These are phyloP conservation scores for Holotrichia oblita DNA, from an alignment of 1,140 invertebrate genomes.

Conservation along the genomic window DNA sequence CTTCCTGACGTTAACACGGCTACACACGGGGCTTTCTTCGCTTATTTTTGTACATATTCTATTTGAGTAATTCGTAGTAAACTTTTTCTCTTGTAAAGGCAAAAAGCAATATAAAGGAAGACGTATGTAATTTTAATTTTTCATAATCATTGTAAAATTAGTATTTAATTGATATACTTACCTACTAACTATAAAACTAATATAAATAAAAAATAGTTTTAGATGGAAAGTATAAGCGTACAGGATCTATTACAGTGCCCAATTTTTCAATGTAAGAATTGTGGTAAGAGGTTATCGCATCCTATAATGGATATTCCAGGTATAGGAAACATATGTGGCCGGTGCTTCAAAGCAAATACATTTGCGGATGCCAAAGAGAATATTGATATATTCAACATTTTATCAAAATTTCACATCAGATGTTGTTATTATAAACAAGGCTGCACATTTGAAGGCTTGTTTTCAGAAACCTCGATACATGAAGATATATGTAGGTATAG, in stretches of 20 bases:
- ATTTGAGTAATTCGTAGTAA: too few relatives aligned
- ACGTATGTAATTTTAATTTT: background rate
- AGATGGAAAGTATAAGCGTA: slow-evolving; percentile 35
- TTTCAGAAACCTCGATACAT: background rate
- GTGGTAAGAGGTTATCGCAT: slow-evolving; percentile 1
- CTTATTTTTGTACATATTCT: too few relatives aligned
- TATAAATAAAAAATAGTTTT: background rate
- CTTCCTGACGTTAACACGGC: too few relatives aligned
- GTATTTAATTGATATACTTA: too few relatives aligned
- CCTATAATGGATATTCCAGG: slow-evolving; percentile 5
- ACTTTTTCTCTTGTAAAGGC: too few relatives aligned
- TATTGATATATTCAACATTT: slow-evolving; percentile 10
- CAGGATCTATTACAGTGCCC: slow-evolving; percentile 31
- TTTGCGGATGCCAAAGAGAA: background rate
- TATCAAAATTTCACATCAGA: background rate
- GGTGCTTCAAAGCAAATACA: background rate
- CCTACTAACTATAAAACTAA: too few relatives aligned
- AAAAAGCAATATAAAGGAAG: too few relatives aligned
- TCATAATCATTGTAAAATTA: too few relatives aligned
- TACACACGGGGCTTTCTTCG: too few relatives aligned
- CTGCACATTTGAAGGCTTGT: slow-evolving; percentile 6
- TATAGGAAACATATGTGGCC: slow-evolving; percentile 6
- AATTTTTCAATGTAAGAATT: slow-evolving; percentile 26
- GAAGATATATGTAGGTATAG: slow-evolving; percentile 20
- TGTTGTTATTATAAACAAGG: background rate